These are phyloP conservation scores for Caenorhabditis brenneri DNA, from an alignment of 1,140 invertebrate genomes.

Conservation along the genomic window DNA sequence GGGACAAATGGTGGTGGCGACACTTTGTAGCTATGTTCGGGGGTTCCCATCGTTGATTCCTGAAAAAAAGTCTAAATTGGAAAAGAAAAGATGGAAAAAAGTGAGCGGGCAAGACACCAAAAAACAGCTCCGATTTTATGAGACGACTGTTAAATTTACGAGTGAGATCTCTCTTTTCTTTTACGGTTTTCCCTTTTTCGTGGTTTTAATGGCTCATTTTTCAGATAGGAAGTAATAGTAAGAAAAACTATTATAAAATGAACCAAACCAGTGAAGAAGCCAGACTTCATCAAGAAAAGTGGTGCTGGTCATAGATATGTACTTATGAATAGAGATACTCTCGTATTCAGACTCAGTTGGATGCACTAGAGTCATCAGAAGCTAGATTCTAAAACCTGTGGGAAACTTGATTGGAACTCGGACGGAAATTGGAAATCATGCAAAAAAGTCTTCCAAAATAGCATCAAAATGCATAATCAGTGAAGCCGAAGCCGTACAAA, in stretches of 20 bases:
- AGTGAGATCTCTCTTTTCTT: neutral
- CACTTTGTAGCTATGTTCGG: conserved; percentile 40
- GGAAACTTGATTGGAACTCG: too few relatives aligned
- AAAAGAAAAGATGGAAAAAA: neutral
- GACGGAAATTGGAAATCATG: too few relatives aligned
- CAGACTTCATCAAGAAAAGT: conserved; percentile 3
- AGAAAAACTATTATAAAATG: too few relatives aligned
- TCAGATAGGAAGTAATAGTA: too few relatives aligned
- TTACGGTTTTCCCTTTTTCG: neutral
- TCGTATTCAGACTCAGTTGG: neutral
- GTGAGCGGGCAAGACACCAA: neutral
- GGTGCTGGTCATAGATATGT: neutral
- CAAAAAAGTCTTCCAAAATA: neutral
- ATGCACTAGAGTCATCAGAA: too few relatives aligned
- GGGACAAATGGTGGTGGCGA: conserved; percentile 46
- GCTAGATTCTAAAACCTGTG: too few relatives aligned
- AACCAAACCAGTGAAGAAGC: neutral
- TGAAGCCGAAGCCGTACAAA: neutral
- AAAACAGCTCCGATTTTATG: neutral
- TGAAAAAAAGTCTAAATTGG: neutral
- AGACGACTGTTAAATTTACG: neutral
- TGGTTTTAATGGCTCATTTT: too few relatives aligned
- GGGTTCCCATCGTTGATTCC: conserved; percentile 31
- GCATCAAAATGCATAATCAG: neutral
- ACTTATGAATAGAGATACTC: neutral